These are phyloP conservation scores for Platycheirus albimanus DNA, from an alignment of 2,888 invertebrate species.

Conservation along the genomic window DNA sequence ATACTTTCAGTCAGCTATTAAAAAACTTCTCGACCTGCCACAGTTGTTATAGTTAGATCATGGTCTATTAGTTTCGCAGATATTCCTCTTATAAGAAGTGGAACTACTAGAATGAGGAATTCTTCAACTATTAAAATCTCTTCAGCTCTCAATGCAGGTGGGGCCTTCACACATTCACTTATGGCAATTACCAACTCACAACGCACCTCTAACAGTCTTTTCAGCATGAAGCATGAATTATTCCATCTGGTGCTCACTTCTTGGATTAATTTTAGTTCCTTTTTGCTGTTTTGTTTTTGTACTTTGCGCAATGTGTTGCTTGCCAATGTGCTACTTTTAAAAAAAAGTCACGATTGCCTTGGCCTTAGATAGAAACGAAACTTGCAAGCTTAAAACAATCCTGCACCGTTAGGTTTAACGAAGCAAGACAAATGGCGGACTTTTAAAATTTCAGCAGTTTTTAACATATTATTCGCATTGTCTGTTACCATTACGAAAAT, in stretches of 20 bases:
- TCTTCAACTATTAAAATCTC: neutral
- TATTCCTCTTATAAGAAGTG: neutral
- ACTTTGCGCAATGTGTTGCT: neutral
- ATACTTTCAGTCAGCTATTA: neutral
- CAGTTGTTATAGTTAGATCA: neutral
- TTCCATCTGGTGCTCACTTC: conserved; percentile 1
- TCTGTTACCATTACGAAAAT: neutral
- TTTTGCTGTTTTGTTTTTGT: neutral
- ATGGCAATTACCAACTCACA: neutral
- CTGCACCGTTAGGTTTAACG: neutral
- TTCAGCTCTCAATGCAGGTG: neutral
- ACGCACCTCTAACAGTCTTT: neutral
- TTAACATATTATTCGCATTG: neutral
- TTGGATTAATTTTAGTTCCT: neutral
- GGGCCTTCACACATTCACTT: neutral
- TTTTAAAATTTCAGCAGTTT: neutral
- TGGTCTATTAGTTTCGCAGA: neutral
- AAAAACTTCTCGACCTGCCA: neutral
- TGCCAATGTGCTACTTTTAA: conserved; percentile 3
- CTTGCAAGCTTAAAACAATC: neutral
- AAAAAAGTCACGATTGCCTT: conserved; percentile 5
- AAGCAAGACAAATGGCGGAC: neutral
- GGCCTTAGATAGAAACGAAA: neutral
- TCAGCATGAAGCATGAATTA: neutral
- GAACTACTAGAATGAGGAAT: conserved; percentile 1